A percentile compares a stretch with the other conserved stretches of the same genome.
These are phyloP conservation scores for Grallaria varia DNA, from an alignment of 2,113 vertebrate genomes.

Conservation along the genomic window DNA sequence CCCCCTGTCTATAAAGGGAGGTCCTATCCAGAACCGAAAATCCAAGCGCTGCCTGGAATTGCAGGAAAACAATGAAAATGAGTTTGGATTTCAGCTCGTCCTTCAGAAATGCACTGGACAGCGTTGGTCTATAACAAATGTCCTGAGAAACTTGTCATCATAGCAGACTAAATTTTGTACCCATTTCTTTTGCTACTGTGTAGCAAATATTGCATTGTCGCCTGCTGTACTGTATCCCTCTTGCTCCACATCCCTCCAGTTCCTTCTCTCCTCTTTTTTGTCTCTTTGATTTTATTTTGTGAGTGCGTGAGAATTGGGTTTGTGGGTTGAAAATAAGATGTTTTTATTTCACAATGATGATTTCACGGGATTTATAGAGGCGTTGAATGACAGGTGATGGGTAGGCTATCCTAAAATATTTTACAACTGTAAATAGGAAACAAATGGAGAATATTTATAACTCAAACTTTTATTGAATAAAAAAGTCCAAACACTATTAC, in stretches of 20 bases:
- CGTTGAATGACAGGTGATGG: slow-evolving; percentile 73
- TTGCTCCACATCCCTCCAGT: neutral
- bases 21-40: slow-evolving; percentile 95
- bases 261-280: neutral
- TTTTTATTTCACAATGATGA: slow-evolving; percentile 81
- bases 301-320: slow-evolving; percentile 76
- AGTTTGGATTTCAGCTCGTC: slow-evolving; percentile 91
- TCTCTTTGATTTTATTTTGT: slow-evolving; percentile 46
- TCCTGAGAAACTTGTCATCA: slow-evolving; percentile 80
- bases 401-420: slow-evolving; percentile 82
- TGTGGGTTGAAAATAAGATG: slow-evolving; percentile 62
- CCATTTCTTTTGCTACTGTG: slow-evolving; percentile 89
- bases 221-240: slow-evolving; percentile 80
- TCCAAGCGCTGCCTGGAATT: slow-evolving; percentile 96
- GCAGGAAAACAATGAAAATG: slow-evolving; percentile 86
- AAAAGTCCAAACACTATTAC: slow-evolving; percentile 37
- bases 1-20: slow-evolving; percentile 79
- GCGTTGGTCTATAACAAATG: slow-evolving; percentile 92
- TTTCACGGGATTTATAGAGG: slow-evolving; percentile 81
- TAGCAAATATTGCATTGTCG: slow-evolving; percentile 82
- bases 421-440: slow-evolving; percentile 89
- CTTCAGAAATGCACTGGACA: slow-evolving; percentile 95
- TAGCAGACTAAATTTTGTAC: slow-evolving; percentile 68
- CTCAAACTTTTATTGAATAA: slow-evolving; percentile 80
- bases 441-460: slow-evolving; percentile 88